A percentile compares a stretch with the other conserved stretches of the same genome.
Conservation (phyloP, 2,113 vertebrate genomes). For the Aldabrachelys gigantea region DNA sequence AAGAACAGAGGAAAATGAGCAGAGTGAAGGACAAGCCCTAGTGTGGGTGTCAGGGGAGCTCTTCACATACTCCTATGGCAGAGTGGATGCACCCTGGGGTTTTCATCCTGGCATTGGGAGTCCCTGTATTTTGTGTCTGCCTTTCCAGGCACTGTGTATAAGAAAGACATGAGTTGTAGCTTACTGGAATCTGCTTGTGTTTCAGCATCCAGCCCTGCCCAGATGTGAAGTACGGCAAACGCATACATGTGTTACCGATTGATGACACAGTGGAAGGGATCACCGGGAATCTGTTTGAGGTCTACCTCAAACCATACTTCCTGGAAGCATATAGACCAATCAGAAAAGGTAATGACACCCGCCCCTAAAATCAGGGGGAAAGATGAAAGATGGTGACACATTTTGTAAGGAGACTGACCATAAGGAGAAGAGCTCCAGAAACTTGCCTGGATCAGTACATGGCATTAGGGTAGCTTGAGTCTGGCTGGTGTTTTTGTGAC, state of each 20-base stretch:
- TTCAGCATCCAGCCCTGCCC: slow-evolving; percentile 98
- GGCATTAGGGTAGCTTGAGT: neutral
- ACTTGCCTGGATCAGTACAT: accelerated
- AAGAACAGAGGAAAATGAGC: neutral
- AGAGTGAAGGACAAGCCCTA: neutral
- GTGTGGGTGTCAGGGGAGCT: neutral
- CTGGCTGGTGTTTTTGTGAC: neutral
- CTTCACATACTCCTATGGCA: neutral
- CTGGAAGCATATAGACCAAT: slow-evolving; percentile 98
- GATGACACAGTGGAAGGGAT: slow-evolving; percentile 99
- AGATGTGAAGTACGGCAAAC: slow-evolving; percentile 98
- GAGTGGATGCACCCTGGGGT: neutral
- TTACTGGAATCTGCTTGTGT: slow-evolving; percentile 67
- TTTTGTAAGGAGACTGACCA: neutral
- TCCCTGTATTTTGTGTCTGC: neutral
- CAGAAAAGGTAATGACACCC: slow-evolving; percentile 88
- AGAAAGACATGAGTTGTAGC: slow-evolving; percentile 10
- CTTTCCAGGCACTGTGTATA: slow-evolving; percentile 27
- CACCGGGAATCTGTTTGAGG: slow-evolving; percentile 98
- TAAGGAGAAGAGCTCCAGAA: neutral
- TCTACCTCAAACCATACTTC: slow-evolving; percentile 98
- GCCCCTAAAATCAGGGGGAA: neutral
- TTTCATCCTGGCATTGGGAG: neutral
- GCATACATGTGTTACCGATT: slow-evolving; percentile 97
- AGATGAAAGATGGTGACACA: accelerated